Conservation (phyloP, 35 echinoderm and acorn worm species). For the Diadema setosum region DNA sequence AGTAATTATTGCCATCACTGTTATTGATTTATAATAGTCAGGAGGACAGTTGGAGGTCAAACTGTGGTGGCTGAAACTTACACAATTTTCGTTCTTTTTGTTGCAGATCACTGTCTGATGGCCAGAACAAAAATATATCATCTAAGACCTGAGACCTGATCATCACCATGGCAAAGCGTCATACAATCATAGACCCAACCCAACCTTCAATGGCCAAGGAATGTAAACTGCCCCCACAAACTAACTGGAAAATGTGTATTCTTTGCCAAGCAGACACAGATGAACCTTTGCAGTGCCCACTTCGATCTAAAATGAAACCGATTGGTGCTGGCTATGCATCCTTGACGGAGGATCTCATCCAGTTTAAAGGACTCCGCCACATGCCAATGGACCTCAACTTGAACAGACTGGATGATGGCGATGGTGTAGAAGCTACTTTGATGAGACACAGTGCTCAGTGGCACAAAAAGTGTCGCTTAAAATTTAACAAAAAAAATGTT, state of each 20-base stretch:
- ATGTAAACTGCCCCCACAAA: neutral
- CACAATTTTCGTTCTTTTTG: no score
- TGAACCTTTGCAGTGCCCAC: constrained; percentile 24
- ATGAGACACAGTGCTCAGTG: constrained; percentile 12
- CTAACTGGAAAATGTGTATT: constrained; percentile 17
- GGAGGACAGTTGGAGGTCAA: no score
- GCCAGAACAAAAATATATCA: no score
- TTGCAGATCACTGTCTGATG: no score
- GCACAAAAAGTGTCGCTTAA: constrained; percentile 30
- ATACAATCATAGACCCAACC: neutral
- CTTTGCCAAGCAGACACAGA: constrained; percentile 17
- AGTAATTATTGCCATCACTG: no score
- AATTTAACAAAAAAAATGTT: constrained; percentile 1
- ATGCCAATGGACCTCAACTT: neutral
- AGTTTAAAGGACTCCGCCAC: neutral
- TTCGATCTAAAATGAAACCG: neutral
- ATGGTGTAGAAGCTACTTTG: constrained; percentile 40
- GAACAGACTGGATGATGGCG: constrained; percentile 22
- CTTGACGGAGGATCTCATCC: neutral
- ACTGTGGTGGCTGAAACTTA: no score
- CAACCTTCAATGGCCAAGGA: neutral
- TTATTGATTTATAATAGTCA: no score
- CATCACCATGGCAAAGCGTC: neutral
- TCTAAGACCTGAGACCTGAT: neutral
- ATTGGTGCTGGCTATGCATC: neutral